Evolutionary conservation across 2,888 invertebrate genomes (phyloP).

Genomic region (Hyalella azteca): DNA sequence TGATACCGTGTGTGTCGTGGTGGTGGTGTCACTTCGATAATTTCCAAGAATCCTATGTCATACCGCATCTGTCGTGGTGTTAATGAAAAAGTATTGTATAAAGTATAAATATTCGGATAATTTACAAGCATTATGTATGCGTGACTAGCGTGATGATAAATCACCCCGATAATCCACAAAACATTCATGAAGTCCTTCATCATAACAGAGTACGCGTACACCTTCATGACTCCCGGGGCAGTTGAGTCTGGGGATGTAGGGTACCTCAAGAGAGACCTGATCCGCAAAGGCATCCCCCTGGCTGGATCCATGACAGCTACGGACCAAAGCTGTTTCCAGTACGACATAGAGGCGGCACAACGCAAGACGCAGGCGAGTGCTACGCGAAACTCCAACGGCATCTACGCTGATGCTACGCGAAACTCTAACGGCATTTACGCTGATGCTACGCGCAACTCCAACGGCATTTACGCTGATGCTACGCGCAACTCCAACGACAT

Average conservation of each 20-base stretch:
- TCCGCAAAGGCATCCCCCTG: conserved; percentile 10
- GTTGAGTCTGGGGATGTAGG: background rate
- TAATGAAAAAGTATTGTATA: too few species aligned
- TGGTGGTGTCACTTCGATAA: too few species aligned
- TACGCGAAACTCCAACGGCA: too few species aligned
- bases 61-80: too few species aligned
- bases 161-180: too few species aligned
- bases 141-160: too few species aligned
- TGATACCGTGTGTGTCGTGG: too few species aligned
- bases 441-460: background rate
- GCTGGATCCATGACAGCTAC: background rate
- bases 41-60: too few species aligned
- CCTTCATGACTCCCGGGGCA: conserved; percentile 29
- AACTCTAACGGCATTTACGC: background rate
- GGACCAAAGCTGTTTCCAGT: conserved; percentile 25
- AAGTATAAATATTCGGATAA: too few species aligned
- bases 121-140: too few species aligned
- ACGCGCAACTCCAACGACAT: background rate
- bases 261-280: background rate
- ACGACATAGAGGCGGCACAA: background rate
- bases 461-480: background rate
- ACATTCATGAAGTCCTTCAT: too few species aligned
- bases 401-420: background rate
- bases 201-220: conserved; percentile 24
- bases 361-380: background rate